Evolutionary conservation across 2,888 invertebrate species (phyloP).

Genomic region (Nasonia oneida): DNA sequence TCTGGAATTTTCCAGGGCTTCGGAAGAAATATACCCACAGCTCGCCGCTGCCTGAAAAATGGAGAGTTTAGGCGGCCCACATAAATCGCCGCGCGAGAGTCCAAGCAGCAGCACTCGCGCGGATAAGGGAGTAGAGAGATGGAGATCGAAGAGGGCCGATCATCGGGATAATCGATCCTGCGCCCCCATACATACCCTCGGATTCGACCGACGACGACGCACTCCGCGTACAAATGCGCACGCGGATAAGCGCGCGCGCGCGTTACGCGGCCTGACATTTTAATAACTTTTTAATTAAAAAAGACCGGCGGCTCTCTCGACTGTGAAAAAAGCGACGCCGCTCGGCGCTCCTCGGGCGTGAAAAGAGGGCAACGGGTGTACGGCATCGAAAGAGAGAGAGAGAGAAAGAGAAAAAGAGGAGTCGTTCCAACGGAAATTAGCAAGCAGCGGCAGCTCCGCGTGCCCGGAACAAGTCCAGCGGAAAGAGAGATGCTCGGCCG

Average conservation of each 20-base stretch:
- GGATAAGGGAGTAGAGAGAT: not conserved
- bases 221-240: not conserved
- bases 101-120: not conserved
- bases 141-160: conserved; percentile 17
- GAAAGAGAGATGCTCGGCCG: not conserved
- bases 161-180: conserved; percentile 24
- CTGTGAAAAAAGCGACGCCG: not conserved
- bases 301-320: not conserved
- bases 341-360: not conserved
- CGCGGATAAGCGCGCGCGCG: not conserved
- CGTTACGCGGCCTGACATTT: not conserved
- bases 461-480: not conserved
- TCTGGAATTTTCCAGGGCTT: conserved; percentile 51
- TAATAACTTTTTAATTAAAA: conserved; percentile 1
- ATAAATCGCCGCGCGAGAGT: conserved; percentile 41
- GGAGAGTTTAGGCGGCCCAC: conserved; percentile 14
- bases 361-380: not conserved
- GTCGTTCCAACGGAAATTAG: conserved; percentile 34
- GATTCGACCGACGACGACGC: not conserved
- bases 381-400: not conserved
- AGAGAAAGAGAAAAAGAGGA: not conserved
- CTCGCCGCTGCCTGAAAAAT: conserved; percentile 37
- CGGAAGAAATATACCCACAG: conserved; percentile 22
- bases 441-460: not conserved
- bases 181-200: not conserved